Evolutionary conservation across 2,113 vertebrate genomes (phyloP), one percentile per base, ranked within the genome.

Genomic region (Osmerus mordax): DNA sequence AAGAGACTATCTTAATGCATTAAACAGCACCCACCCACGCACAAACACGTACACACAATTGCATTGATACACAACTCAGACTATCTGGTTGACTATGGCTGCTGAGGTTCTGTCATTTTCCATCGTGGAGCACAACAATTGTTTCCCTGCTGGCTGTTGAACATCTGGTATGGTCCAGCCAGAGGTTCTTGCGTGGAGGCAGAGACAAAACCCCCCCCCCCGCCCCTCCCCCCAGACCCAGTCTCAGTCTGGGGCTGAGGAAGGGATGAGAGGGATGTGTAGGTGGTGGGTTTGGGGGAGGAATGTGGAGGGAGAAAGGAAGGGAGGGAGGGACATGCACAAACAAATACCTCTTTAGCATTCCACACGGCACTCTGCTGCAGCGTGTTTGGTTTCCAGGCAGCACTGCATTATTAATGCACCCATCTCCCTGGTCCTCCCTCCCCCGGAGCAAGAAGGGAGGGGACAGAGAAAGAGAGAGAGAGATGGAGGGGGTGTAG

Each of bases 371-470:
- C 89, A 87, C 89, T 90, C 89, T 62, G 89, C 92, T 92, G 91
- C 92, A 93, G 91, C 75, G 86, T 79, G 84, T 90, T 90, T 83
- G 70, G 88, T 90, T 92, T 92, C 90, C 89, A 92, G 89, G 91
- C 91, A 89, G 88, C 88, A 71, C 86, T 92, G 90, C 92, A 92
- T 92, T 93, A 92, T 93, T 92, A 90, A 92, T 92, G 86, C 89
- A 79, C 79, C 74, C 85, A 82, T 88, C 80, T 85, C 81, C 83
- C 83, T 79, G n/a, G 9, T 83, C 81, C 84, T 83, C 84, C 85
- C 73, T 70, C 82, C 81, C 85, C 23, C 74, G 80, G 71, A 82
- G 79, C 61, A 29, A 59, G 75, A 70, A 65, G 79, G 73, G 73
- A 73, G 73, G 78, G 81, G 78, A 74, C 66, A 55, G 21, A 60